Evolutionary conservation across 2,113 vertebrate genomes (phyloP).

Genomic region (Rhegmatorhina hoffmannsi): DNA sequence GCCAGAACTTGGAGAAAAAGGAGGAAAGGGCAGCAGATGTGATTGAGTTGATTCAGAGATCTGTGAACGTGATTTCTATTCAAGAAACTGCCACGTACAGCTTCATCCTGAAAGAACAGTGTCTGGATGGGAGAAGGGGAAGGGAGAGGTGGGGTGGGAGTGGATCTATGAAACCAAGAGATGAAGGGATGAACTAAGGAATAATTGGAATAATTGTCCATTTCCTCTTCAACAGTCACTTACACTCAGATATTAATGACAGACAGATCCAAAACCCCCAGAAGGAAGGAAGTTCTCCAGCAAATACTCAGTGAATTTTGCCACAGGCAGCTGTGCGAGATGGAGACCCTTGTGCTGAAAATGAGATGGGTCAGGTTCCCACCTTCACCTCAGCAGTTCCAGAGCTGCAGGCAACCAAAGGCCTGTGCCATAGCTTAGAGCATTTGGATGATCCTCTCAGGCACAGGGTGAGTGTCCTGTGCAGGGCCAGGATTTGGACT

Average conservation of each 20-base stretch:
- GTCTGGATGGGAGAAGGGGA: background rate
- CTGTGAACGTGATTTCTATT: background rate
- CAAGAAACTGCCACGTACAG: background rate
- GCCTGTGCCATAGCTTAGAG: background rate
- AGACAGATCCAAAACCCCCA: background rate
- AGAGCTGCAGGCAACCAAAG: background rate
- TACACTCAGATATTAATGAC: background rate
- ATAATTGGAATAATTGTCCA: background rate
- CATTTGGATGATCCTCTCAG: background rate
- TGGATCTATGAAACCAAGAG: background rate
- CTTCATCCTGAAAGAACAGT: background rate
- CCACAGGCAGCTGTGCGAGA: background rate
- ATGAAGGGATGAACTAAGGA: background rate
- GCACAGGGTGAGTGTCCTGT: background rate
- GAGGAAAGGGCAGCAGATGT: background rate
- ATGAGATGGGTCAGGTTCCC: background rate
- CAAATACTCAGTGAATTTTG: background rate
- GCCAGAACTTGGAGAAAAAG: background rate
- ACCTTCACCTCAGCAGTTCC: background rate
- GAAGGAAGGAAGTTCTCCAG: background rate
- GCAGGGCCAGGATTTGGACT: background rate
- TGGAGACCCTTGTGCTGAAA: background rate
- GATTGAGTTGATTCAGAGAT: background rate
- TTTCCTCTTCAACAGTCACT: background rate
- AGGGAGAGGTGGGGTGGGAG: background rate